Conservation (phyloP, 2,113 vertebrate genomes). For the Platanista minor region DNA sequence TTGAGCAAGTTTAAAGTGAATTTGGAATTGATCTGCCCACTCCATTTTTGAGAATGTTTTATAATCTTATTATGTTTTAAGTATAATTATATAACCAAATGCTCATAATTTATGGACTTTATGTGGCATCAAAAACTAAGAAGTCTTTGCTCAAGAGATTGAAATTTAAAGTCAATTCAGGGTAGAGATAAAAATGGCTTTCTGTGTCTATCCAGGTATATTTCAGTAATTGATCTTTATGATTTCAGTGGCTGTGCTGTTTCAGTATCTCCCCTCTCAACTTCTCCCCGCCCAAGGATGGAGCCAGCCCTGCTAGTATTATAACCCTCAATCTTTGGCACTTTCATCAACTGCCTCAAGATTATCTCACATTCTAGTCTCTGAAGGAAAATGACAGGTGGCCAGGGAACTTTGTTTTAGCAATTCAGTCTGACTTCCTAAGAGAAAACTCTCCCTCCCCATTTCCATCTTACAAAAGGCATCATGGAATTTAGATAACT, state of each 20-base stretch:
- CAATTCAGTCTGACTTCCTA: neutral
- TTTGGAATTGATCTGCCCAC: neutral
- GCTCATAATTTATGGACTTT: neutral
- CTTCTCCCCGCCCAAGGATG: fast-evolving
- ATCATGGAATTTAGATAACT: neutral
- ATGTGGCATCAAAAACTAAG: neutral
- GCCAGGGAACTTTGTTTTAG: neutral
- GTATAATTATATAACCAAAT: neutral
- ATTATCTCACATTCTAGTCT: neutral
- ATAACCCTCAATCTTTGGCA: neutral
- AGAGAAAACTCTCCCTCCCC: neutral
- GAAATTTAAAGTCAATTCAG: neutral
- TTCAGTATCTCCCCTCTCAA: neutral
- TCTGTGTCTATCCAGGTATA: neutral
- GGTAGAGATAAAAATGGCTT: neutral
- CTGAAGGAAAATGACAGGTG: neutral
- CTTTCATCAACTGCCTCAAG: neutral
- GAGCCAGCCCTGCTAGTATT: neutral
- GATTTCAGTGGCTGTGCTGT: neutral
- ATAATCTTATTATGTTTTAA: neutral
- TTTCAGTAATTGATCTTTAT: neutral
- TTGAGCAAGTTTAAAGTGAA: neutral
- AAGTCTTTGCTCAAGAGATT: neutral
- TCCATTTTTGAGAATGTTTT: neutral
- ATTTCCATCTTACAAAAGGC: neutral